A percentile compares a stretch with the other conserved stretches of the same genome.
Conservation (phyloP, 1,140 invertebrate species). For the Polypedilum vanderplanki region DNA sequence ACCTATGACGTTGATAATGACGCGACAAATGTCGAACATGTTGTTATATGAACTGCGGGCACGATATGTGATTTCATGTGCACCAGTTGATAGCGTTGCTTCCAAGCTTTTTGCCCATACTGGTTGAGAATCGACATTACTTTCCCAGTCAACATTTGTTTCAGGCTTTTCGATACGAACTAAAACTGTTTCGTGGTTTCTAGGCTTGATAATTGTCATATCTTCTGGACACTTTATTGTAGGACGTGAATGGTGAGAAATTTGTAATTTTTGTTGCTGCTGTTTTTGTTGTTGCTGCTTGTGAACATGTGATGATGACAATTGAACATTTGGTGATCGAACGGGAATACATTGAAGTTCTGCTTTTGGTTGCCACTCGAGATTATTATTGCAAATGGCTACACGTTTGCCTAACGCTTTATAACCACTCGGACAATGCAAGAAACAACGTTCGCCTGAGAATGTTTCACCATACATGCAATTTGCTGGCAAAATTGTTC, state of each 20-base stretch:
- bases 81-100: conserved; percentile 52
- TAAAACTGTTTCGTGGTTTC: conserved; percentile 47
- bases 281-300: not conserved
- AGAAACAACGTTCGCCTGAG: conserved; percentile 43
- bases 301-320: not conserved
- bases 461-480: conserved; percentile 44
- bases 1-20: conserved; percentile 56
- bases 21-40: conserved; percentile 51
- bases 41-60: conserved; percentile 51
- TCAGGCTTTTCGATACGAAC: conserved; percentile 56
- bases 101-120: conserved; percentile 58
- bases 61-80: conserved; percentile 53
- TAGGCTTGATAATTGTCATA: conserved; percentile 51
- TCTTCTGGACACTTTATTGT: conserved; percentile 59
- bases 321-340: conserved; percentile 17
- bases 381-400: conserved; percentile 35
- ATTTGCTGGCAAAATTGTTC: conserved; percentile 43
- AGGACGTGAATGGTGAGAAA: conserved; percentile 43
- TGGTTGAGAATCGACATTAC: conserved; percentile 55
- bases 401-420: conserved; percentile 33
- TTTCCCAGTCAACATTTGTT: conserved; percentile 60
- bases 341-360: conserved; percentile 39
- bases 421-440: conserved; percentile 44
- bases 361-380: conserved; percentile 36
- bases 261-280: not conserved